Conservation (phyloP, 1,140 invertebrate species). For the Samia ricini region DNA sequence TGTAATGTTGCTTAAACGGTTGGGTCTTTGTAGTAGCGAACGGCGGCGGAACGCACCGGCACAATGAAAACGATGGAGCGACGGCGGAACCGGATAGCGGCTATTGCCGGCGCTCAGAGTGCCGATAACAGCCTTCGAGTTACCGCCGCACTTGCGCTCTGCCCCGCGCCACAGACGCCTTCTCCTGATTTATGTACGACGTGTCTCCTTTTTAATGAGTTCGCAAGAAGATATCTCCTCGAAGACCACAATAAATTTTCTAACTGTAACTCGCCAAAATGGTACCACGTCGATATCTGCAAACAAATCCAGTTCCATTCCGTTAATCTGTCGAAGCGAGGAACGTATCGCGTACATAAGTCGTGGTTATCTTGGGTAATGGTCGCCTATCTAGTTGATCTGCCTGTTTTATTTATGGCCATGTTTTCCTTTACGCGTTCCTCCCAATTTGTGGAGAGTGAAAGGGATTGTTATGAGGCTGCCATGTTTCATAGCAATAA, state of each 20-base stretch:
- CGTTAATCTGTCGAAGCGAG: slow-evolving; percentile 66
- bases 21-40: slow-evolving; percentile 39
- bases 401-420: slow-evolving; percentile 75
- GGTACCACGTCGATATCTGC: slow-evolving; percentile 69
- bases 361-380: slow-evolving; percentile 72
- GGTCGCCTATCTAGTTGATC: slow-evolving; percentile 74
- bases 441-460: slow-evolving; percentile 76
- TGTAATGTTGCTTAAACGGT: slow-evolving; percentile 54
- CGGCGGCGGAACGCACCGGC: slow-evolving; percentile 30
- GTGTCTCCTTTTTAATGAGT: slow-evolving; percentile 77
- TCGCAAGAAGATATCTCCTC: slow-evolving; percentile 74
- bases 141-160: slow-evolving; percentile 32
- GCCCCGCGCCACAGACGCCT: slow-evolving; percentile 38
- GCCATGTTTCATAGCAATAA: slow-evolving; percentile 76
- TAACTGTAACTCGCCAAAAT: slow-evolving; percentile 63
- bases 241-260: slow-evolving; percentile 72
- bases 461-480: slow-evolving; percentile 75
- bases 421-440: slow-evolving; percentile 75
- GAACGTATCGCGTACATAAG: slow-evolving; percentile 64
- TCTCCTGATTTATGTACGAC: slow-evolving; percentile 74
- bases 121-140: slow-evolving; percentile 56
- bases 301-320: slow-evolving; percentile 66
- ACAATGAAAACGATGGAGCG: slow-evolving; percentile 57
- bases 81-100: slow-evolving; percentile 73
- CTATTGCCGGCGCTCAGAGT: slow-evolving; percentile 66